Evolutionary conservation across 1,140 invertebrate species (phyloP), one percentile per base, ranked within the genome.

Genomic region (Drosophila asahinai): DNA sequence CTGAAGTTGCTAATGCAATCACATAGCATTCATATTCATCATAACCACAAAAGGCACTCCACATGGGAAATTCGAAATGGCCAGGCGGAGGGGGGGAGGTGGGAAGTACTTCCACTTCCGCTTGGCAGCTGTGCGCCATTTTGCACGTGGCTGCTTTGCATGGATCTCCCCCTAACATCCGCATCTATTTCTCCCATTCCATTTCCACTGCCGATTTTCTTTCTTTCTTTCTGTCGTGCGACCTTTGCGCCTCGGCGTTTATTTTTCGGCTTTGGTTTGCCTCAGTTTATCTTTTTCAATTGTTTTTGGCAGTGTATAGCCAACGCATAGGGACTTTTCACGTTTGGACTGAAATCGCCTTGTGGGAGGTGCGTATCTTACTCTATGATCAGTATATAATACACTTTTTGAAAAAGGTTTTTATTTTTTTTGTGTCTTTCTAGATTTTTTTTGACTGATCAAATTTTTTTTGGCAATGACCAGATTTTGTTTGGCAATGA

Each of bases 11-110:
- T 89, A 89, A 89, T 89, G 84, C 84, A 89, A 89, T 89, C 86
- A 89, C 86, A 89, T 89, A 89, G 81, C 86, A 89, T 89, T 89
- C 84, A 84, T 89, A 89, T 89, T 89, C 84, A 89, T 89, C 84
- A 89, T 90, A 90, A 89, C 84, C 84, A 81, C 84, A 90, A 84
- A 89, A 81, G 86, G 71, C 84, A 78, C 77, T 75, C 74, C 77
- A 80, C 83, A 87, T 82, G 83, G 64, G 49, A 73, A 73, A 73
- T 73, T 59, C 36, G 36, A 40, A 43, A 22, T 49, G 67, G 30
- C 22, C 52, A 38, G 27, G 38, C 36, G 43, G 57, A 6, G 30
- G 2, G 27, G n/a, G n/a, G 30, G 14, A 11, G 22, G 8, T 2
- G 22, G 25, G 12, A 17, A 66, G 30, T 33, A 63, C 36, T 38